A percentile compares a stretch with the other conserved stretches of the same genome.
Evolutionary conservation across 2,797 vertebrate genomes (phyloP).

Genomic region (Myoxocephalus aenaeus): DNA sequence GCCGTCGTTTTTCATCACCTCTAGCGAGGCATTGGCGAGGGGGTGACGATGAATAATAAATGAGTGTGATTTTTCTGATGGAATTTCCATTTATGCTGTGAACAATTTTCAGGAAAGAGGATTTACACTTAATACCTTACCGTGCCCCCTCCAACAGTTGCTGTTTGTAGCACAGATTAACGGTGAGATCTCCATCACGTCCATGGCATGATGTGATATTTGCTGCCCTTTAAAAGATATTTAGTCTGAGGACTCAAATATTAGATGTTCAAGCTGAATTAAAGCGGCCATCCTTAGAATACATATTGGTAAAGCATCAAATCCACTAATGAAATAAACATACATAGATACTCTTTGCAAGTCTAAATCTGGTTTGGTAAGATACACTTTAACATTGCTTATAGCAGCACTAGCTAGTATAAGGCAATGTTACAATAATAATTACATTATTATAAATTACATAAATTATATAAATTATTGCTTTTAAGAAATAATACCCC

Average conservation of each 20-base stretch:
- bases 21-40: conserved; percentile 51
- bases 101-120: conserved; percentile 81
- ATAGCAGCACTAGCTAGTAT: background rate
- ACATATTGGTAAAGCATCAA: conserved; percentile 52
- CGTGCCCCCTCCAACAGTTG: conserved; percentile 73
- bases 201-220: conserved; percentile 62
- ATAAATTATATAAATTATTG: background rate
- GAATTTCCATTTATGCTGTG: conserved; percentile 83
- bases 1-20: conserved; percentile 75
- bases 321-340: conserved; percentile 64
- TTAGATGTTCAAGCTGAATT: conserved; percentile 55
- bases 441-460: background rate
- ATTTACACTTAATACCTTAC: conserved; percentile 81
- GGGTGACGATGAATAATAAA: conserved; percentile 85
- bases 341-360: conserved; percentile 27
- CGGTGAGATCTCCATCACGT: conserved; percentile 68
- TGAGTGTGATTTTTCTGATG: conserved; percentile 82
- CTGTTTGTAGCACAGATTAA: conserved; percentile 81
- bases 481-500: background rate
- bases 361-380: conserved; percentile 8
- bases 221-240: conserved; percentile 70
- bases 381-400: background rate
- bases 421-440: background rate
- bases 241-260: conserved; percentile 56
- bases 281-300: conserved; percentile 38